Evolutionary conservation across 2,113 vertebrate genomes (phyloP).

Genomic region (Scolopax mira): DNA sequence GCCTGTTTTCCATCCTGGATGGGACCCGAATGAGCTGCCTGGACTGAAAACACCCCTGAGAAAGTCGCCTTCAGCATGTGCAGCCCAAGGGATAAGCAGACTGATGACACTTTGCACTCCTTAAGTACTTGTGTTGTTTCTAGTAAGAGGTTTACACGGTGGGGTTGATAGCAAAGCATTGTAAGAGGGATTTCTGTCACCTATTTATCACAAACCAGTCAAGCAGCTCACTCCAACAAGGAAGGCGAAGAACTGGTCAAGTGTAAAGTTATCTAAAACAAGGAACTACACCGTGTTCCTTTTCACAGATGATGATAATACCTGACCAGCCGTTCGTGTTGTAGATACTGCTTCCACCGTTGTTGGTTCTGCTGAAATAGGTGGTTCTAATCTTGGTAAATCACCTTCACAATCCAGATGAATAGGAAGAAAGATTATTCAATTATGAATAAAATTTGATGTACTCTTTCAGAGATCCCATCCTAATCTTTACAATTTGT

Average conservation of each 20-base stretch:
- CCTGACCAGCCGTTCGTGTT: not conserved
- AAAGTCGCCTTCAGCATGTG: accelerated
- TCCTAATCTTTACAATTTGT: not conserved
- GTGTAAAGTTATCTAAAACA: not conserved
- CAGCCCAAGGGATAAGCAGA: not conserved
- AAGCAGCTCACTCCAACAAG: not conserved
- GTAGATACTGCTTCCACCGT: accelerated
- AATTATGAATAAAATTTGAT: not conserved
- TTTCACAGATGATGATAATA: not conserved
- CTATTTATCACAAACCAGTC: not conserved
- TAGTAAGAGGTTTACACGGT: not conserved
- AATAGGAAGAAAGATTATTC: not conserved
- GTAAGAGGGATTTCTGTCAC: not conserved
- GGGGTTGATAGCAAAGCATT: not conserved
- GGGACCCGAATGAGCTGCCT: not conserved
- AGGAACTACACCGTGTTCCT: not conserved
- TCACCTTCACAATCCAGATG: not conserved
- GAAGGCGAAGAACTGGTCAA: not conserved
- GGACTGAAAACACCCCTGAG: not conserved
- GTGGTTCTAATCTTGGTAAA: not conserved
- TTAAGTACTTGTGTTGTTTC: not conserved
- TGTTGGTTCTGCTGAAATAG: not conserved
- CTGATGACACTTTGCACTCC: not conserved
- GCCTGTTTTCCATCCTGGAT: not conserved
- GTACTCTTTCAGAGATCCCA: not conserved